Percentiles rank a stretch among this genome's conserved stretches.
Evolutionary conservation across 2,888 invertebrate species (phyloP).

Genomic region (Cheilosia vernalis): DNA sequence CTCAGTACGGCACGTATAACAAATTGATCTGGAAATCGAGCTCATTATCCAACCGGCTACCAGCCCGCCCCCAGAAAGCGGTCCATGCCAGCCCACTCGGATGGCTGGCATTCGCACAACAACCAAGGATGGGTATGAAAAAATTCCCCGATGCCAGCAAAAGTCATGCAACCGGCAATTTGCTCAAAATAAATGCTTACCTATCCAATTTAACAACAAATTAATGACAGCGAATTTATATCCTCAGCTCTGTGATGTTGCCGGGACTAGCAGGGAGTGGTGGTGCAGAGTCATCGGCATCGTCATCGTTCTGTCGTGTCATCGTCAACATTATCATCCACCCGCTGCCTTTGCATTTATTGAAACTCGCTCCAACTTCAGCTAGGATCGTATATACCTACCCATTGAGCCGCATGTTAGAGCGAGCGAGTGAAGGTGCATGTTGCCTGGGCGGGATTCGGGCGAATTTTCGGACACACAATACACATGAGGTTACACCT

Average conservation of each 20-base stretch:
- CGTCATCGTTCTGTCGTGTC: constrained; percentile 74
- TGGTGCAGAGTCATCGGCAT: constrained; percentile 58
- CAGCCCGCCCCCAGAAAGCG: constrained; percentile 66
- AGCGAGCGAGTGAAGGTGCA: constrained; percentile 73
- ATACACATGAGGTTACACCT: constrained; percentile 77
- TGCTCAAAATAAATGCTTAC: constrained; percentile 77
- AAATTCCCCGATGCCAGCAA: constrained; percentile 64
- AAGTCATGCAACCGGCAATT: constrained; percentile 75
- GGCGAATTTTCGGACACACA: constrained; percentile 75
- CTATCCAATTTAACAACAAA: constrained; percentile 78
- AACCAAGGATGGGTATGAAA: neutral
- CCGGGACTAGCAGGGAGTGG: constrained; percentile 58
- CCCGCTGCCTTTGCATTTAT: constrained; percentile 59
- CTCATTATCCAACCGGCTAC: constrained; percentile 72
- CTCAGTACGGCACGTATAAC: constrained; percentile 70
- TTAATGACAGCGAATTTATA: constrained; percentile 78
- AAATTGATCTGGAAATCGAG: constrained; percentile 73
- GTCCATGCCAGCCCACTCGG: constrained; percentile 41
- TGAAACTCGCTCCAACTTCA: constrained; percentile 36
- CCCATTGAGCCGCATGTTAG: constrained; percentile 16
- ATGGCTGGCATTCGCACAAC: constrained; percentile 16
- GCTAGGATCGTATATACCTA: constrained; percentile 37
- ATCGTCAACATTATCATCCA: constrained; percentile 73
- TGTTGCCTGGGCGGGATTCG: constrained; percentile 76
- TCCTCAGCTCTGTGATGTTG: constrained; percentile 54